A percentile compares a stretch with the other conserved stretches of the same genome.
Evolutionary conservation across 30 jellyfish, hydroid and myxozoan genomes (phyloP).

Genomic region (Calvadosia cruxmelitensis): DNA sequence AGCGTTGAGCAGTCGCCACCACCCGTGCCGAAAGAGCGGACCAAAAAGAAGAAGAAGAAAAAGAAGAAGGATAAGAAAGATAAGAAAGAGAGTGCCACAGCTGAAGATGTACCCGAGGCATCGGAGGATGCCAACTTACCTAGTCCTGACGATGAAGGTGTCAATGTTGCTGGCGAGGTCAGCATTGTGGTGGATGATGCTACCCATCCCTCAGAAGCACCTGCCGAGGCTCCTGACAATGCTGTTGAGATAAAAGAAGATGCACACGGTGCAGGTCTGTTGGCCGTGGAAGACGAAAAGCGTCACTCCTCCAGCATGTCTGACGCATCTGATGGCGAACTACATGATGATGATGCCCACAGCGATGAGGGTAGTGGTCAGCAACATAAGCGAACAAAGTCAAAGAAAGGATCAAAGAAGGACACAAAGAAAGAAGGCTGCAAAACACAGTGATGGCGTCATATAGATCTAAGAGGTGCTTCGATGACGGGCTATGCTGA

Average conservation of each 20-base stretch:
- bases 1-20: conserved; percentile 2
- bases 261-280: conserved; percentile 17
- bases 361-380: conserved; percentile 3
- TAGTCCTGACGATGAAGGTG: background rate
- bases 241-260: background rate
- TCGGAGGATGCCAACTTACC: background rate
- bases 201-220: background rate
- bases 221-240: background rate
- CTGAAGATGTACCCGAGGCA: conserved; percentile 7
- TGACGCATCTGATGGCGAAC: conserved; percentile 11
- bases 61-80: conserved; percentile 28
- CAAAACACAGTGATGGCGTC: conserved; percentile 45
- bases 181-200: background rate
- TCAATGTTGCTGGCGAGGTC: too few species aligned
- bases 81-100: background rate
- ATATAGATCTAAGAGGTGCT: too few species aligned
- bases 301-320: conserved; percentile 12
- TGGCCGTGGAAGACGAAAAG: conserved; percentile 5
- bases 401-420: conserved; percentile 70
- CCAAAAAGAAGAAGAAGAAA: conserved; percentile 71
- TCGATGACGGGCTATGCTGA: too few species aligned
- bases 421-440: conserved; percentile 85
- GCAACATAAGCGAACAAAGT: conserved; percentile 3
- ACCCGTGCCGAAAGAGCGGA: conserved; percentile 78
- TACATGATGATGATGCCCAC: background rate